These are phyloP conservation scores for Mizuhopecten yessoensis DNA, from an alignment of 1,140 invertebrate genomes.

Conservation along the genomic window DNA sequence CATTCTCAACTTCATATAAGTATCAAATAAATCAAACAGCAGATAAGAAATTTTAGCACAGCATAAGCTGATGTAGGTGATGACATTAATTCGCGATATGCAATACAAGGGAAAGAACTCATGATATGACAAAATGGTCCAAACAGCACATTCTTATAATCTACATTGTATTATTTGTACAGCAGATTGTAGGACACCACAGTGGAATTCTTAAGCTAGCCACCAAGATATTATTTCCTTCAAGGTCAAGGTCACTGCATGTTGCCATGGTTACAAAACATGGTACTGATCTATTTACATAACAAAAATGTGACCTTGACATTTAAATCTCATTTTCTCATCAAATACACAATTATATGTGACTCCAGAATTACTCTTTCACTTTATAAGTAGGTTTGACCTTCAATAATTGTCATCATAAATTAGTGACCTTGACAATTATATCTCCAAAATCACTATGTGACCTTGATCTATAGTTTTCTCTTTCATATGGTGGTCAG, in stretches of 20 bases:
- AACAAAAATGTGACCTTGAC: slow-evolving; percentile 1
- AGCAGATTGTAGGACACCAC: no score
- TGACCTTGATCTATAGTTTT: no score
- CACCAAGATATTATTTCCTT: no score
- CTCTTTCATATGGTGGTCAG: no score
- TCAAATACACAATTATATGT: not conserved
- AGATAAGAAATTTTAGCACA: not conserved
- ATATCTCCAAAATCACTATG: no score
- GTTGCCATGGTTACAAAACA: not conserved
- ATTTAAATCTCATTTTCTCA: not conserved
- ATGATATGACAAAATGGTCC: not conserved
- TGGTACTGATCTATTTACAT: not conserved
- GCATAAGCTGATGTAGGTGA: no score
- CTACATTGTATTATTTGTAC: no score
- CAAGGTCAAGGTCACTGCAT: no score
- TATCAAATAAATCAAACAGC: no score
- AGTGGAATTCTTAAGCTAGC: no score
- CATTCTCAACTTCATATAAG: no score
- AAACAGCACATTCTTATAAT: no score
- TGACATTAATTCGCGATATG: not conserved
- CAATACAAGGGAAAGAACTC: not conserved
- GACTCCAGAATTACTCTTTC: not conserved
- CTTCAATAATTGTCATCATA: not conserved
- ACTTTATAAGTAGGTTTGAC: not conserved
- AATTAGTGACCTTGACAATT: not conserved